Base-by-base conservation (phyloP, 2,888 invertebrate species). In the Nycteola revayana region DNA sequence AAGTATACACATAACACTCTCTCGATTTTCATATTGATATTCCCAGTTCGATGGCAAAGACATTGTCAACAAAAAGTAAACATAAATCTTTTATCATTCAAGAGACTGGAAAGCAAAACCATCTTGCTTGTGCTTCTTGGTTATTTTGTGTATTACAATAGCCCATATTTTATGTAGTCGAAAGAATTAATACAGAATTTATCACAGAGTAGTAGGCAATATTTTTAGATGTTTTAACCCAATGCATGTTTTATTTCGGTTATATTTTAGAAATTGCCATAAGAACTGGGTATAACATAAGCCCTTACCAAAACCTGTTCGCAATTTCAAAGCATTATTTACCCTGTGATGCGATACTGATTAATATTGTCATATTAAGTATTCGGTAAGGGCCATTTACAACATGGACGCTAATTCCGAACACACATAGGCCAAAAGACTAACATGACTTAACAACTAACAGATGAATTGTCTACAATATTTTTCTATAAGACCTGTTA, bases 341-440 rank as follows among this genome's bases (percentile, higher is more conserved):
- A 74, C 75, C 75, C 75, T 74, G 75, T 66, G 58, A 41, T 60
- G 62, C 59, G 60, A 69, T 71, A 68, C 61, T 61, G 59, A 34
- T 28, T 43, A 44, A 55, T 72, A 73, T 70, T 73, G 72, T 71
- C 71, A 65, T 51, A 46, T 45, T 49, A 32, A 36, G 50, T 41
- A 36, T 56, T 54, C 47, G 58, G 59, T 55, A 60, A 62, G 65
- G 68, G 61, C 42, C 38, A 48, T 39, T 47, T 38, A 44, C 35
- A 33, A 43, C 40, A 41, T 59, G 65, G 66, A 74, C 69, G 59
- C 57, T 49, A 56, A 42, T 45, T 55, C 49, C 53, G 59, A 61
- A 61, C 59, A 61, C 60, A 47, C 49, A 57, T 66, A 62, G 66
- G 67, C 66, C 66, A 46, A 48, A 42, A 49, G 47, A 31, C 52